A percentile compares a stretch with the other conserved stretches of the same genome.
Evolutionary conservation across 2,113 vertebrate species (phyloP).

Genomic region (Cnemophilus loriae): DNA sequence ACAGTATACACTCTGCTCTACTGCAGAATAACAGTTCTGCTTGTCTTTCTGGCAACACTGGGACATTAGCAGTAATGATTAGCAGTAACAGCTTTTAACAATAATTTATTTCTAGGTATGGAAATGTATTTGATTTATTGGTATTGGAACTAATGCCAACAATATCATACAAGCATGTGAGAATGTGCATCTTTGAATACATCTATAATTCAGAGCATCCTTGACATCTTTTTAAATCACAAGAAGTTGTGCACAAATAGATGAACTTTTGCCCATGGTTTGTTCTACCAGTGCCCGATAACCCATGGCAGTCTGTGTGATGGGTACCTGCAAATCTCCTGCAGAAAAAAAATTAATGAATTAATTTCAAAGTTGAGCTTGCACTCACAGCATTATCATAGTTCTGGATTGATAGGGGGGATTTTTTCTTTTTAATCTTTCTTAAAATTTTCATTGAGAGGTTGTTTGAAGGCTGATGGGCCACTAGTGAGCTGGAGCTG

Average conservation of each 20-base stretch:
- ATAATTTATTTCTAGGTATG: constrained; percentile 19
- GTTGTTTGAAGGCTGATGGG: background rate
- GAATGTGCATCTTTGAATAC: background rate
- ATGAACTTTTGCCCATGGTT: background rate
- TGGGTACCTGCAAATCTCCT: background rate
- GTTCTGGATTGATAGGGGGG: background rate
- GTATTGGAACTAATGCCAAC: background rate
- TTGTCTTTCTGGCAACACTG: background rate
- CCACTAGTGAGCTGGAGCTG: background rate
- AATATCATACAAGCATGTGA: background rate
- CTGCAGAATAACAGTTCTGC: background rate
- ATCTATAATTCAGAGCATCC: background rate
- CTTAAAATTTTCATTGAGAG: background rate
- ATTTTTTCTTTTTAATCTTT: background rate
- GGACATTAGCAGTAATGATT: background rate
- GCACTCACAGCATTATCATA: background rate
- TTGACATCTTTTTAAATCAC: background rate
- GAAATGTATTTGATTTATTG: background rate
- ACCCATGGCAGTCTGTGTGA: background rate
- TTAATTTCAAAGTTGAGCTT: background rate
- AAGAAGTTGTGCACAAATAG: background rate
- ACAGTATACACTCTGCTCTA: background rate
- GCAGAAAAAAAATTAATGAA: background rate
- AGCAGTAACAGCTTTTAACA: constrained; percentile 4
- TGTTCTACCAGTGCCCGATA: rapidly evolving